Conservation (phyloP, 2,888 invertebrate genomes). For the Caenorhabditis sp. region DNA sequence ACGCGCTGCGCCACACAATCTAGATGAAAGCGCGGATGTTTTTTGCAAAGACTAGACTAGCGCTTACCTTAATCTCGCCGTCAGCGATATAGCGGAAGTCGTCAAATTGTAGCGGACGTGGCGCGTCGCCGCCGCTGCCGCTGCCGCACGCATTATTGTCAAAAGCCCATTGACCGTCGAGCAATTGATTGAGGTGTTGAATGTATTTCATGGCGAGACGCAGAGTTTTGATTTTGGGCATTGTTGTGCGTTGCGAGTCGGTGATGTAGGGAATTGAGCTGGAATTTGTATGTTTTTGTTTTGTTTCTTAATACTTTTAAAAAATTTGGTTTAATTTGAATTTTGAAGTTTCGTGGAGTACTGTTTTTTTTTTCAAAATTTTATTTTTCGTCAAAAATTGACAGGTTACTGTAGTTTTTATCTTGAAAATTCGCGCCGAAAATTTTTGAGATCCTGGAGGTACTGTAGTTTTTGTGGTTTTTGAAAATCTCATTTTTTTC, state of each 20-base stretch:
- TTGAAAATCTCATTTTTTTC: neutral
- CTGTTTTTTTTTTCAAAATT: no score
- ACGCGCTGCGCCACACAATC: no score
- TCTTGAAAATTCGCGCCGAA: no score
- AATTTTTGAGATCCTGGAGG: neutral
- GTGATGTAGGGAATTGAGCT: conserved; percentile 31
- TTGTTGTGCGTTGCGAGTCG: conserved; percentile 12
- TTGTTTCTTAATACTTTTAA: no score
- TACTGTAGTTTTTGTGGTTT: neutral
- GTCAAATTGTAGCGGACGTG: conserved; percentile 7
- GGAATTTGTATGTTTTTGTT: conserved; percentile 5
- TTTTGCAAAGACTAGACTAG: no score
- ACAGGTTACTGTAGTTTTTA: no score
- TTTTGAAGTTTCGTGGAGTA: no score
- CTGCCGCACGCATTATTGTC: neutral
- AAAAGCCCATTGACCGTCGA: conserved; percentile 14
- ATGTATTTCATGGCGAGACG: conserved; percentile 42
- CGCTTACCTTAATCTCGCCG: conserved; percentile 11
- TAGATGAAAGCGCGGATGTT: no score
- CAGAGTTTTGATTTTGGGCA: conserved; percentile 44
- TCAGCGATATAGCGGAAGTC: conserved; percentile 15
- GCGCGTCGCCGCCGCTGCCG: neutral
- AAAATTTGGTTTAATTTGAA: neutral
- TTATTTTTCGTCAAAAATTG: no score
- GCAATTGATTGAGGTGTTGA: conserved; percentile 16